Percentiles rank a stretch among this genome's conserved stretches.
Conservation (phyloP, 2,797 vertebrate species). For the Rhinophrynus dorsalis region DNA sequence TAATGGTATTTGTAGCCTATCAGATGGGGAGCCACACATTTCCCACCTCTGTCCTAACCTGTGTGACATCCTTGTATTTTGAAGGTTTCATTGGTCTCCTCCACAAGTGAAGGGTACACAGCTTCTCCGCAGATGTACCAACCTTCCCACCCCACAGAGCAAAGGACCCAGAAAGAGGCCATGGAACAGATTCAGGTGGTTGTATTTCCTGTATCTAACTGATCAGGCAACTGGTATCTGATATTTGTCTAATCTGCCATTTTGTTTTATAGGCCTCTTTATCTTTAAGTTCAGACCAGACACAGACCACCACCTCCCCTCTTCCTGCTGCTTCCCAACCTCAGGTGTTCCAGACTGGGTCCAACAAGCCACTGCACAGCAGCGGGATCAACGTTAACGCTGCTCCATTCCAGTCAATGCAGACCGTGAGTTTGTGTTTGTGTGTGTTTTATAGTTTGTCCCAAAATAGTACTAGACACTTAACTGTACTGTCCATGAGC, state of each 20-base stretch:
- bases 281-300: slow-evolving; percentile 87
- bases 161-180: slow-evolving; percentile 82
- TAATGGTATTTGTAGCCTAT: too few species aligned
- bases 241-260: neutral
- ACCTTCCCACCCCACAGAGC: slow-evolving; percentile 84
- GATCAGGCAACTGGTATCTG: neutral
- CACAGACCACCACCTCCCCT: slow-evolving; percentile 80
- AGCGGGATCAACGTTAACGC: slow-evolving; percentile 99
- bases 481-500: neutral
- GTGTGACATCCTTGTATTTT: too few species aligned
- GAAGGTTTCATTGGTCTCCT: slow-evolving; percentile 87
- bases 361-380: slow-evolving; percentile 90
- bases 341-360: slow-evolving; percentile 88
- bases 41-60: too few species aligned
- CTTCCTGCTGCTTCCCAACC: slow-evolving; percentile 89
- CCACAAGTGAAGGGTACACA: slow-evolving; percentile 79
- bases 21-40: too few species aligned
- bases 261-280: slow-evolving; percentile 78
- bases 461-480: neutral
- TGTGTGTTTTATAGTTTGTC: neutral
- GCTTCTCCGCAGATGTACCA: slow-evolving; percentile 86
- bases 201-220: neutral
- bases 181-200: slow-evolving; percentile 89
- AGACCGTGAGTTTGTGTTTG: slow-evolving; percentile 86
- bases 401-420: slow-evolving; percentile 99